These are phyloP conservation scores for Chironomus striatipennis DNA, from an alignment of 1,140 invertebrate genomes.

Conservation along the genomic window DNA sequence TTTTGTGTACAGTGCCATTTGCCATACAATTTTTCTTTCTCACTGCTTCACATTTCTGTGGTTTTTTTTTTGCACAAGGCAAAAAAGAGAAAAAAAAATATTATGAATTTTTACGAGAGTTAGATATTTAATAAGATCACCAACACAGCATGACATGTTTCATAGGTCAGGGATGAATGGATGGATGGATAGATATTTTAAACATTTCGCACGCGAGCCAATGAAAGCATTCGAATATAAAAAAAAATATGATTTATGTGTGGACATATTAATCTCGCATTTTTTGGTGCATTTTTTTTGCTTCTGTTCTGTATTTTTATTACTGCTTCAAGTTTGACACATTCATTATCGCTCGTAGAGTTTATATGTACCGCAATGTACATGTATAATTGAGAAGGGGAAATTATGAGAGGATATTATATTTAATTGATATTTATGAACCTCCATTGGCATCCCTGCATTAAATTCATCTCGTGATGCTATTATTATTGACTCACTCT, in stretches of 20 bases:
- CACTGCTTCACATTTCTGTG: neutral
- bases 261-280: slow-evolving; percentile 2
- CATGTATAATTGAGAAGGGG: neutral
- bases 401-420: slow-evolving; percentile 9
- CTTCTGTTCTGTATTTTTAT: neutral
- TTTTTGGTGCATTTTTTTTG: too few relatives aligned
- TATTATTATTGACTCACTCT: neutral
- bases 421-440: slow-evolving; percentile 6
- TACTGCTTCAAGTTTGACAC: neutral
- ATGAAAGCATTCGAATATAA: neutral
- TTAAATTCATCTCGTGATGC: neutral
- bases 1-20: neutral
- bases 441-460: neutral
- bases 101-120: neutral
- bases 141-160: neutral
- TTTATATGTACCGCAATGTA: too few relatives aligned
- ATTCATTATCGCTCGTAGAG: neutral
- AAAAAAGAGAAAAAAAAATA: neutral
- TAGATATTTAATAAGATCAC: neutral
- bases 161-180: slow-evolving; percentile 20
- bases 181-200: neutral
- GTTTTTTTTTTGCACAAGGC: neutral
- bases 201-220: neutral
- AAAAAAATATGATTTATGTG: slow-evolving; percentile 10
- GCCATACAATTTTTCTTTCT: neutral